Percentiles rank a stretch among this genome's conserved stretches.
phyloP scores from a whole-genome alignment of 1,140 invertebrate species.

The Eubasilissa regina region DNA sequence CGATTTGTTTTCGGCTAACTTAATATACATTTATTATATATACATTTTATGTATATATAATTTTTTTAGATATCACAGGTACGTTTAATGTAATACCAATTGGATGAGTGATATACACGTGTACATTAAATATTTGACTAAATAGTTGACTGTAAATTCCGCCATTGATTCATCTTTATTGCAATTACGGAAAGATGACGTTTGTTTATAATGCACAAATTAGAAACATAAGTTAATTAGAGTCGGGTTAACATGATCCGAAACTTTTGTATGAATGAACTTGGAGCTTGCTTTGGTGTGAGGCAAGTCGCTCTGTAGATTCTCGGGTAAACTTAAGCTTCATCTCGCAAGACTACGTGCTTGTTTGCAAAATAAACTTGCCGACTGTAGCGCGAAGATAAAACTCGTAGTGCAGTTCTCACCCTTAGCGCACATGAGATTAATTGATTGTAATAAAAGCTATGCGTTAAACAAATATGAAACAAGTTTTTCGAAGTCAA shows the following conservation, averaged over 20 bases:
- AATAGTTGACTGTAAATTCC: too few species aligned
- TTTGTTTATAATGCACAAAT: too few species aligned
- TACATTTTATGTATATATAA: too few species aligned
- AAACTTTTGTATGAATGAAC: slow-evolving; percentile 6
- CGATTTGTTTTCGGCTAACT: too few species aligned
- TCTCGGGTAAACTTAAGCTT: slow-evolving; percentile 11
- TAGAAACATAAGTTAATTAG: slow-evolving; percentile 18
- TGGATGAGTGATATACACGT: too few species aligned
- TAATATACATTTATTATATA: too few species aligned
- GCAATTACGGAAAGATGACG: too few species aligned
- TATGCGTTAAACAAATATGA: not conserved
- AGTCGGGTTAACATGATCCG: slow-evolving; percentile 15
- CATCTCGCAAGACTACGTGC: slow-evolving; percentile 16
- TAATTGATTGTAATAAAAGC: slow-evolving; percentile 8
- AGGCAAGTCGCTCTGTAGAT: not conserved
- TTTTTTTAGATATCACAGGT: too few species aligned
- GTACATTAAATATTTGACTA: too few species aligned
- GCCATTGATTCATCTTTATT: too few species aligned
- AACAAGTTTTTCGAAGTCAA: slow-evolving; percentile 4
- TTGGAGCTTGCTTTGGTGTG: not conserved
- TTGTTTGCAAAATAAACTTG: slow-evolving; percentile 24
- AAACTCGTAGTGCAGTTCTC: not conserved
- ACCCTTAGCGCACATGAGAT: not conserved
- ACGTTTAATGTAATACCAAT: too few species aligned
- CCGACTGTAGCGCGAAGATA: slow-evolving; percentile 28